A percentile compares a stretch with the other conserved stretches of the same genome.
phyloP scores from a whole-genome alignment of 2,113 vertebrate species.

The Hydrochoerus hydrochaeris region DNA sequence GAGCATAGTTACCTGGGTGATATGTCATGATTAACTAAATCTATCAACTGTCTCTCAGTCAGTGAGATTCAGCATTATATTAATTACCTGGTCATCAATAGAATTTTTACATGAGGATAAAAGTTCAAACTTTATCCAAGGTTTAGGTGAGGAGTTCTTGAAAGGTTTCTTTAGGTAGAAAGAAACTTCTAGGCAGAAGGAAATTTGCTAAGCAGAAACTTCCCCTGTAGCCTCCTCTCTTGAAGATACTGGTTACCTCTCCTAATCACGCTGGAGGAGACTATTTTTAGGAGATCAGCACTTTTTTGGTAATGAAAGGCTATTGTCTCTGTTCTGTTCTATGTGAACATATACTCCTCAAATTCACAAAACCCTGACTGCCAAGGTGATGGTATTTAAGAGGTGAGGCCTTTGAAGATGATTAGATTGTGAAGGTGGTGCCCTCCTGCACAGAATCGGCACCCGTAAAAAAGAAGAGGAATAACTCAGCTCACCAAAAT shows the following conservation, averaged over 20 bases:
- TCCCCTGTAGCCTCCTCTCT: neutral
- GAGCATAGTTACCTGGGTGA: neutral
- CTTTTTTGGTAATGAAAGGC: neutral
- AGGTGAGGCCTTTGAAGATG: neutral
- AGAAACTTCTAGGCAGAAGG: neutral
- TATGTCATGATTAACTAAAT: neutral
- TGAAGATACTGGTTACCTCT: neutral
- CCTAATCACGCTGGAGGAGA: neutral
- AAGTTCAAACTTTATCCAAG: neutral
- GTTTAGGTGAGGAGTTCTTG: neutral
- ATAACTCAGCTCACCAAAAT: constrained; percentile 86
- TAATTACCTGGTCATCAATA: neutral
- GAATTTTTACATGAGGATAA: neutral
- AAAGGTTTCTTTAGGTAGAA: neutral
- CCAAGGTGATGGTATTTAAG: neutral
- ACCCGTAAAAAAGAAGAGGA: neutral
- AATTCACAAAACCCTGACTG: neutral
- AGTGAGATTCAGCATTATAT: neutral
- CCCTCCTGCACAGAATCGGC: neutral
- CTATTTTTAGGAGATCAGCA: neutral
- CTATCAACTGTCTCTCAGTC: neutral
- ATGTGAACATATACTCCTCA: neutral
- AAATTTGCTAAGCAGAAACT: neutral
- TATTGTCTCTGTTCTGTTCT: neutral
- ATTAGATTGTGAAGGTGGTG: neutral